Conservation (phyloP, 1,140 invertebrate species). For the Cydia fagiglandana region DNA sequence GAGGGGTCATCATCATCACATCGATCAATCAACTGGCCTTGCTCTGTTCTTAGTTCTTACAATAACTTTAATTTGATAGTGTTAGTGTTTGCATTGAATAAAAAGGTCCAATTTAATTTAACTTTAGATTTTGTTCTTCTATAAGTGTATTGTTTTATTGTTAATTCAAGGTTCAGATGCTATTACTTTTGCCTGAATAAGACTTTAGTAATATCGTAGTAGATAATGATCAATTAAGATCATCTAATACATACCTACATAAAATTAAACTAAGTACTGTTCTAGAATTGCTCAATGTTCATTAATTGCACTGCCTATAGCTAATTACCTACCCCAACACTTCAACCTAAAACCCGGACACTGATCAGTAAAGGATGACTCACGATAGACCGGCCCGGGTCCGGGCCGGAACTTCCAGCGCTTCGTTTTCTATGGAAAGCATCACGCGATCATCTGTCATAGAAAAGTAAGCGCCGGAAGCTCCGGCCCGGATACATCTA, state of each 20-base stretch:
- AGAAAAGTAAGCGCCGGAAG: no score
- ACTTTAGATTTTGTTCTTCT: not conserved
- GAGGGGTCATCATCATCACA: constrained; percentile 61
- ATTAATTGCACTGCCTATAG: not conserved
- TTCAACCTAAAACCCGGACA: no score
- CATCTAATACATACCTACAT: not conserved
- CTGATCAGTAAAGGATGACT: not conserved
- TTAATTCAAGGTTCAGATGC: not conserved
- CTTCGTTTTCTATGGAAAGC: no score
- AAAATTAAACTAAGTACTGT: no score
- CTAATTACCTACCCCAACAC: not conserved
- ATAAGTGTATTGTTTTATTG: not conserved
- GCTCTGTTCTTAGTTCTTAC: constrained; percentile 39
- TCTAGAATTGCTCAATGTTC: no score
- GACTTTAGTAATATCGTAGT: not conserved
- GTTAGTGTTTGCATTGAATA: constrained; percentile 39
- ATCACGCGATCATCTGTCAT: no score
- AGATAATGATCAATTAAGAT: constrained; percentile 23
- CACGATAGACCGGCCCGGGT: no score
- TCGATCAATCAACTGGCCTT: constrained; percentile 66
- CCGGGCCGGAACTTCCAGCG: no score
- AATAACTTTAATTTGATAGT: constrained; percentile 39
- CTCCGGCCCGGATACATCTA: no score
- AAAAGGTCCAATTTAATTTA: constrained; percentile 34
- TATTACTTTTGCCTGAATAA: constrained; percentile 29